phyloP scores from a whole-genome alignment of 2,888 invertebrate species.

The Caenorhabditis wallacei region DNA sequence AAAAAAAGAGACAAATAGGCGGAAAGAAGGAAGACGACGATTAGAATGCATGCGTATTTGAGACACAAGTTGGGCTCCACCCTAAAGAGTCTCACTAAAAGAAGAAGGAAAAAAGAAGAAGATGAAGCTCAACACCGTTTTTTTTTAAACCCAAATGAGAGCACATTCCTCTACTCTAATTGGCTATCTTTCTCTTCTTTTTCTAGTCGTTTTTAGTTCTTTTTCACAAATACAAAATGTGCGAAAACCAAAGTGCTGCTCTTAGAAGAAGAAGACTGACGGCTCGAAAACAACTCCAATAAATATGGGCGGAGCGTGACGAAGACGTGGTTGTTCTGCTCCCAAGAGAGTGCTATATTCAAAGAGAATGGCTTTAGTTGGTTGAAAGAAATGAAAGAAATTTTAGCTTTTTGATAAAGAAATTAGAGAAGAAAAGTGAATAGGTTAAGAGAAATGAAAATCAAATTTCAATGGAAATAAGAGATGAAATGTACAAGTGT shows the following conservation, averaged over 20 bases:
- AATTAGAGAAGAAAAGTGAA: neutral
- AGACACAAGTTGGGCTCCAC: conserved; percentile 15
- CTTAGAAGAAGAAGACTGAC: neutral
- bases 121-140: conserved; percentile 6
- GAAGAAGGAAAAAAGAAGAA: neutral
- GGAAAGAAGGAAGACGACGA: conserved; percentile 40
- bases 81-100: neutral
- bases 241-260: conserved; percentile 35
- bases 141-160: conserved; percentile 6
- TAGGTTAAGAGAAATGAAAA: neutral
- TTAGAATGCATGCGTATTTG: conserved; percentile 46
- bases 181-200: neutral
- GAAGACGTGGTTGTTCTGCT: conserved; percentile 13
- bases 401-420: conserved; percentile 10
- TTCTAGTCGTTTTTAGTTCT: neutral
- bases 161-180: conserved; percentile 14
- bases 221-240: conserved; percentile 25
- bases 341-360: conserved; percentile 53
- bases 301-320: conserved; percentile 38
- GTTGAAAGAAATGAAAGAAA: neutral
- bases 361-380: conserved; percentile 9
- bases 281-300: conserved; percentile 49
- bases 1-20: conserved; percentile 42
- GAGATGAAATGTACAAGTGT: neutral
- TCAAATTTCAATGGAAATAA: neutral